Base-by-base conservation (phyloP, 2,113 vertebrate species). In the Herpailurus yagouaroundi region DNA sequence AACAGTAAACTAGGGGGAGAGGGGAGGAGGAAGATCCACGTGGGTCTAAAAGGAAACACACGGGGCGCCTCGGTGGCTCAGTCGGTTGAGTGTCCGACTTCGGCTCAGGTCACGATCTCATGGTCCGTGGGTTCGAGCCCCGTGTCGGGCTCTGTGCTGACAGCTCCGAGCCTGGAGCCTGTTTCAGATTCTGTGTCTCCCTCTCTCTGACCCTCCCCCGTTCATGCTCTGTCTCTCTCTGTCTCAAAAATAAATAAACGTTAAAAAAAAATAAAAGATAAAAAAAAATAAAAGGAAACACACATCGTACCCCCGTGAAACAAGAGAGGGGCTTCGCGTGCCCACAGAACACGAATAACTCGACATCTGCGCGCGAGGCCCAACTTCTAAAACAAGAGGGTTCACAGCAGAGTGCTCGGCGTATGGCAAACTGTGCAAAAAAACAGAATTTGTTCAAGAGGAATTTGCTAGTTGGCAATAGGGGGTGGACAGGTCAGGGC, bases 151-250 rank as follows among this genome's bases (percentile, higher is more conserved):
- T 45, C 45, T 45, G 45, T 0, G 45, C 45, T 9, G 45, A 45
- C 0, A 0, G 8, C 45, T 45, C 45, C 0, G 45, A 45, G 45
- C 8, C 8, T 1, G 45, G 45, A 45, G 45, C 45, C 45, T 9
- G 45, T 0, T 45, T 45, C 45, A 0, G 8, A 45, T 45, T 45
- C 45, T 45, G 45, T 45, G 45, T 45, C 45, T 45, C 45, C 45
- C 45, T 45, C 45, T 45, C 45, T 9, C 45, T 45, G 45, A 0
- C 45, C 45, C 45, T 45, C 8, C 45, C 45, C 45, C 1, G 8
- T 9, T 45, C 45, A 45, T 45, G 45, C 45, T 45, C 7, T 45
- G 45, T 45, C 45, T 45, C 45, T 45, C 45, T 45, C 45, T 1
- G 45, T 45, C 45, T 9, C 45, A 45, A 45, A 45, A 9, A 45